phyloP scores from a whole-genome alignment of 2,113 vertebrate species.

The Rhegmatorhina hoffmannsi region DNA sequence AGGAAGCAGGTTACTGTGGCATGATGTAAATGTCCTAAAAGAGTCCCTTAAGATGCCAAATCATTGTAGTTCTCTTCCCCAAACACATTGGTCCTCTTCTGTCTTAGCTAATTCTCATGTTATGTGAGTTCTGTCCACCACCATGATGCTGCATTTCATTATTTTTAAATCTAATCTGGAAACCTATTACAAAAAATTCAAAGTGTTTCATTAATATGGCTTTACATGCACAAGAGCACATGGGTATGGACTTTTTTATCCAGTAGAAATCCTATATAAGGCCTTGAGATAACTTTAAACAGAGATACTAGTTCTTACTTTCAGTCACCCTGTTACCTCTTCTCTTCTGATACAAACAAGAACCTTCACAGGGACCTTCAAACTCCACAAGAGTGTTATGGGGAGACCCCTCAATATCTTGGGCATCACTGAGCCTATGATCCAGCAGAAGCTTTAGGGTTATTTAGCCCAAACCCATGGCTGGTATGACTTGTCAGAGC shows the following conservation, averaged over 20 bases:
- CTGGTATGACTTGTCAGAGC: neutral
- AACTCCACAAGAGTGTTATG: neutral
- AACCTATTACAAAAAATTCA: neutral
- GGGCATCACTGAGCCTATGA: neutral
- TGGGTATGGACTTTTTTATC: neutral
- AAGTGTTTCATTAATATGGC: neutral
- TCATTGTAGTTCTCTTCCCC: neutral
- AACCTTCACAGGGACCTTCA: neutral
- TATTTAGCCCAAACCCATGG: neutral
- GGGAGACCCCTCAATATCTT: neutral
- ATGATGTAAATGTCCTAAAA: neutral
- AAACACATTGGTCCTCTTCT: neutral
- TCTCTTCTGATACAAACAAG: neutral
- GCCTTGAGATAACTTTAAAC: neutral
- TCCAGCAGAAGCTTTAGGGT: neutral
- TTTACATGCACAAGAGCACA: neutral
- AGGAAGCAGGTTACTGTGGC: neutral
- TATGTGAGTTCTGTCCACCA: neutral
- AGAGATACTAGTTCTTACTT: neutral
- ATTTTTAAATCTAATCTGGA: neutral
- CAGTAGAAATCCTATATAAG: neutral
- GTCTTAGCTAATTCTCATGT: neutral
- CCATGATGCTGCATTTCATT: neutral
- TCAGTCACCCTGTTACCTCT: neutral
- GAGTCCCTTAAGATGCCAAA: neutral